Evolutionary conservation across 2,113 vertebrate species (phyloP).

Genomic region (Serinus canaria): DNA sequence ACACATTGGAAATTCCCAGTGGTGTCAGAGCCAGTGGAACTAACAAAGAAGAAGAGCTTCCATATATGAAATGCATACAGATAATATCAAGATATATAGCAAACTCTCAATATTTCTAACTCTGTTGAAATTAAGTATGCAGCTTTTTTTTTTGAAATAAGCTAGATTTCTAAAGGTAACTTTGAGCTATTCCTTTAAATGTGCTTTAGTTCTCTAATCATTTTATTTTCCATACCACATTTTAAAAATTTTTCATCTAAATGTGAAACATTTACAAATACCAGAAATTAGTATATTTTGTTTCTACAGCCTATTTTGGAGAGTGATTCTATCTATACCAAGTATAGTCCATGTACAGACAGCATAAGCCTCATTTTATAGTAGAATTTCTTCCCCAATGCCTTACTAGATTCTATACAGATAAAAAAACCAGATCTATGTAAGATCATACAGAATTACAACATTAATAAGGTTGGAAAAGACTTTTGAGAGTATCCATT

Average conservation of each 20-base stretch:
- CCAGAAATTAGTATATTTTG: not conserved
- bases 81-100: not conserved
- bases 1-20: not conserved
- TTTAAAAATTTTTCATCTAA: not conserved
- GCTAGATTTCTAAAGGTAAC: not conserved
- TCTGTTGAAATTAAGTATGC: not conserved
- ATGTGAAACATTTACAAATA: not conserved
- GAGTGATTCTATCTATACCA: not conserved
- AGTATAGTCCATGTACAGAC: rapidly evolving
- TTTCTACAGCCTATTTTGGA: not conserved
- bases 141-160: not conserved
- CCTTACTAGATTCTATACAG: not conserved
- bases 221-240: not conserved
- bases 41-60: not conserved
- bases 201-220: not conserved
- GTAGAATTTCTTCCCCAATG: not conserved
- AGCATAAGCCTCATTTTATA: not conserved
- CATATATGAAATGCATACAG: not conserved
- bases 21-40: not conserved
- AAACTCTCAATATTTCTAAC: not conserved
- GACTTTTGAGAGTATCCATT: not conserved
- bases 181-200: not conserved
- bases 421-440: not conserved
- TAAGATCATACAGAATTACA: not conserved
- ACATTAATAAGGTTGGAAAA: not conserved